Evolutionary conservation across 30 jellyfish, hydroid and myxozoan species (phyloP).

Genomic region (Mastigias papua): DNA sequence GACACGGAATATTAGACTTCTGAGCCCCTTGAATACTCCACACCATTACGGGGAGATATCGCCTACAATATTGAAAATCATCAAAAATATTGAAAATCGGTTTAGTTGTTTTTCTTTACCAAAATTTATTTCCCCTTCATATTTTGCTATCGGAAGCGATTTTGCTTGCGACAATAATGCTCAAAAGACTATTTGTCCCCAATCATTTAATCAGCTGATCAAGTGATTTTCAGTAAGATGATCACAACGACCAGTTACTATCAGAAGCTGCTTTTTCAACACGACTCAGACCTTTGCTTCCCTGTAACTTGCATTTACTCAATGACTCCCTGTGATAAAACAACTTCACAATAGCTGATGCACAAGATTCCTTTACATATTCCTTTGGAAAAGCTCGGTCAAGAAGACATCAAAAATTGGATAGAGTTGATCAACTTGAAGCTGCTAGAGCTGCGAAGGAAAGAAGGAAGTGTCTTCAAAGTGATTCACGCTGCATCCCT

Average conservation of each 20-base stretch:
- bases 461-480: not conserved
- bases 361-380: not conserved
- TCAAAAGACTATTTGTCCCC: not conserved
- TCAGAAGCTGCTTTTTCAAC: not conserved
- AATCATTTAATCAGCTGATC: not conserved
- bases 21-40: no score
- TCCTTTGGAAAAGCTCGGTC: not conserved
- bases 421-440: not conserved
- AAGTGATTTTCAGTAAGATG: not conserved
- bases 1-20: no score
- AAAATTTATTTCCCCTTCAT: not conserved
- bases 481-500: not conserved
- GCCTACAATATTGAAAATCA: not conserved
- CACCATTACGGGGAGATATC: conserved; percentile 40
- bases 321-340: conserved; percentile 17
- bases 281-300: not conserved
- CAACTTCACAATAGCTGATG: not conserved
- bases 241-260: not conserved
- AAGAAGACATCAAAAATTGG: not conserved
- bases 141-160: not conserved
- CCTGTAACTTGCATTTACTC: not conserved
- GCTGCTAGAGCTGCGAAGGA: conserved; percentile 1
- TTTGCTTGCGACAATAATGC: no score
- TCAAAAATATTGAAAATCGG: not conserved
- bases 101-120: not conserved